Evolutionary conservation across 2,888 invertebrate species (phyloP).

Genomic region (Bombylius major): DNA sequence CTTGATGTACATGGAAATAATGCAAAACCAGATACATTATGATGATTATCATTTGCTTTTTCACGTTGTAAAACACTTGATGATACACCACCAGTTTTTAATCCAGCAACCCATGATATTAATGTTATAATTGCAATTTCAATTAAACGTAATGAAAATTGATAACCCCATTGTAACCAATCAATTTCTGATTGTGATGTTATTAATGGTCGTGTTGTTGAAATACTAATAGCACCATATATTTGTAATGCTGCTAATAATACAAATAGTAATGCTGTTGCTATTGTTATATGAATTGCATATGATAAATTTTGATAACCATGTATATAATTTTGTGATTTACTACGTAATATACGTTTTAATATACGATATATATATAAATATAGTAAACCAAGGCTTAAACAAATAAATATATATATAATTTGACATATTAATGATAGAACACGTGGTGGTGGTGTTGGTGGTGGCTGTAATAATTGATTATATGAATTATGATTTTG

Average conservation of each 20-base stretch:
- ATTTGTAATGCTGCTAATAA: slow-evolving; percentile 72
- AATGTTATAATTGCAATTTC: slow-evolving; percentile 80
- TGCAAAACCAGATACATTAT: slow-evolving; percentile 61
- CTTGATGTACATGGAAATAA: slow-evolving; percentile 71
- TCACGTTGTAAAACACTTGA: slow-evolving; percentile 50
- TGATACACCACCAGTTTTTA: slow-evolving; percentile 39
- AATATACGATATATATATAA: slow-evolving; percentile 71
- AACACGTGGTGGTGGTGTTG: slow-evolving; percentile 38
- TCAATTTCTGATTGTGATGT: slow-evolving; percentile 46
- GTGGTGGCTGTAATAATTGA: slow-evolving; percentile 16
- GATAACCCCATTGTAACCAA: slow-evolving; percentile 89
- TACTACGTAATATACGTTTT: slow-evolving; percentile 58
- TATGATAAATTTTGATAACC: slow-evolving; percentile 71
- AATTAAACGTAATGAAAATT: slow-evolving; percentile 69
- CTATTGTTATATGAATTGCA: slow-evolving; percentile 80
- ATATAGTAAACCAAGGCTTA: slow-evolving; percentile 73
- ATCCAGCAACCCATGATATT: slow-evolving; percentile 75
- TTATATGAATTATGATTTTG: slow-evolving; percentile 14
- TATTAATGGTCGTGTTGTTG: slow-evolving; percentile 29
- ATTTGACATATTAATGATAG: slow-evolving; percentile 69
- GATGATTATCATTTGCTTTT: slow-evolving; percentile 47
- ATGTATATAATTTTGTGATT: slow-evolving; percentile 66
- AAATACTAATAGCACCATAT: slow-evolving; percentile 61
- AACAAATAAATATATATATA: slow-evolving; percentile 73
- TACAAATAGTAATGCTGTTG: slow-evolving; percentile 72